Base-by-base conservation (phyloP, 2,888 invertebrate genomes). In the Agriopis marginaria region DNA sequence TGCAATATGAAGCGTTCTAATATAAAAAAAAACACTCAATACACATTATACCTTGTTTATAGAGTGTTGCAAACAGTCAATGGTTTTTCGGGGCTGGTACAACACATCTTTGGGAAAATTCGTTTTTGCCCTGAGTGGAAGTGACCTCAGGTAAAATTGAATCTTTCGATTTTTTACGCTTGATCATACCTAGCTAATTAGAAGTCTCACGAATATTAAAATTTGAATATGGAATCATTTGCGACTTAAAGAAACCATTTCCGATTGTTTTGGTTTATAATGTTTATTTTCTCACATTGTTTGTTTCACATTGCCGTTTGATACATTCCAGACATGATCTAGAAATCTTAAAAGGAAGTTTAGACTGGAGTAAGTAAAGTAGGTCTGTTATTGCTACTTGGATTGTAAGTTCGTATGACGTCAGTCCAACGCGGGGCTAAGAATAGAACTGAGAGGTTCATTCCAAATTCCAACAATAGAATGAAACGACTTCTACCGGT, bases 291-390 rank as follows among this genome's bases (percentile, higher is more conserved):
- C 12, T 17, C 9, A 62, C 11, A 42, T 59, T 53, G 63, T 63
- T 70, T 59, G 58, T 60, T 66, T 23, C 58, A 63, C 44, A 14
- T 11, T 39, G 12, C 12, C 12, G 32, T 49, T 55, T 61, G 64
- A 68, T 60, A 68, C 44, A 39, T 11, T 17, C 60, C 68, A 68
- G 68, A 61, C 55, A 40, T 53, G 61, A 61, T 68, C 68, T 61
- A 64, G 54, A 65, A 42, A 59, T 62, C 64, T 71, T 54, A 58
- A 68, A 68, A 65, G 68, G 71, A 68, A 68, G 68, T 68, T 68
- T 68, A 68, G 60, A 64, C 64, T 55, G 39, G 55, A 61, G 40
- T 50, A 68, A 68, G 50, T 61, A 64, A 68, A 68, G 60, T 68
- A 60, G 68, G 68, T 64, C 55, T 64, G 68, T 56, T 68, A 60